Evolutionary conservation across 2,113 vertebrate species (phyloP).

Genomic region (Prunella himalayana): DNA sequence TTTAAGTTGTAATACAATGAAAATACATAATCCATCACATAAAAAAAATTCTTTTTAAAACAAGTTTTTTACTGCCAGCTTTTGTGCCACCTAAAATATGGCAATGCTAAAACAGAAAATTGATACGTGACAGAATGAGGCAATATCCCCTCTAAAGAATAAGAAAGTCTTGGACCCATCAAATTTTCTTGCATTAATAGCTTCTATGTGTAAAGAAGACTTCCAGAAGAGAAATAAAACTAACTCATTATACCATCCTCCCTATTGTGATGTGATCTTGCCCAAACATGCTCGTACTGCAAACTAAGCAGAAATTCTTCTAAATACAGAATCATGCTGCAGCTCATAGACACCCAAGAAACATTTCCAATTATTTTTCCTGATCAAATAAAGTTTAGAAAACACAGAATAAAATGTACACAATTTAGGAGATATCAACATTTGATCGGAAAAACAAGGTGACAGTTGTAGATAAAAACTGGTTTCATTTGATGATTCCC

Average conservation of each 20-base stretch:
- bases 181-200: background rate
- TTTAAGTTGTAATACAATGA: background rate
- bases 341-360: background rate
- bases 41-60: background rate
- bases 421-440: background rate
- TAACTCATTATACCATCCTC: background rate
- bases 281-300: background rate
- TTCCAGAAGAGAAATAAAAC: background rate
- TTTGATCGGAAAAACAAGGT: background rate
- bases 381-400: background rate
- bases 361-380: background rate
- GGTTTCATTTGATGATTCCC: background rate
- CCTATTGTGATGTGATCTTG: background rate
- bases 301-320: background rate
- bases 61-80: background rate
- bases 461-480: accelerated
- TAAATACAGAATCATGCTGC: background rate
- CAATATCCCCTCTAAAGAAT: background rate
- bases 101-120: background rate
- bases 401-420: background rate
- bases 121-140: background rate
- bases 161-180: background rate
- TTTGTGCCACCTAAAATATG: background rate
- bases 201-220: background rate
- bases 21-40: background rate